These are phyloP conservation scores for Zosterops lateralis DNA, from an alignment of 2,113 vertebrate genomes.

Conservation along the genomic window DNA sequence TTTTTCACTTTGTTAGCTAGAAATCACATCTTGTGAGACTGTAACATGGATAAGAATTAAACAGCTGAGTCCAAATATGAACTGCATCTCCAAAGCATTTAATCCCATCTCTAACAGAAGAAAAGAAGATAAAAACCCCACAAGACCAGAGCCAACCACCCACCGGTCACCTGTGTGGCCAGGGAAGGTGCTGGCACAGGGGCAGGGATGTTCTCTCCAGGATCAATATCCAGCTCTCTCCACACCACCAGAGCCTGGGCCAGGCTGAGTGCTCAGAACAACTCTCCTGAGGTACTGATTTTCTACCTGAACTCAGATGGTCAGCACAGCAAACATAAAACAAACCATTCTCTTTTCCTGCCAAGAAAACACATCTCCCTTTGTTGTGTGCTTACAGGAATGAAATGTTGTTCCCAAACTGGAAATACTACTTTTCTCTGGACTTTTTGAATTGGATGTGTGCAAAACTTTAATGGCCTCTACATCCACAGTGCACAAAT, in stretches of 20 bases:
- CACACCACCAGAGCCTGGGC: background rate
- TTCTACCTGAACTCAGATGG: background rate
- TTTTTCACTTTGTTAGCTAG: too few relatives aligned
- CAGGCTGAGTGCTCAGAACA: background rate
- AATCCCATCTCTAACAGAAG: too few relatives aligned
- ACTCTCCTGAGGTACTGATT: background rate
- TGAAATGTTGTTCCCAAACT: background rate
- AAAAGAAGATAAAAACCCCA: too few relatives aligned
- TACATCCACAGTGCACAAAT: background rate
- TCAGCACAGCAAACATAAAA: background rate
- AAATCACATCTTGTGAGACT: too few relatives aligned
- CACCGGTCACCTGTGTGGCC: too few relatives aligned
- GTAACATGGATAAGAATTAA: too few relatives aligned
- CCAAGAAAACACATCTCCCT: background rate
- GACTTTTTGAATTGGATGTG: background rate
- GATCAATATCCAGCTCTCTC: too few relatives aligned
- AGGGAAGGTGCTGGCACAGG: background rate
- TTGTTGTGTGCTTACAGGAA: background rate
- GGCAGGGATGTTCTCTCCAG: background rate
- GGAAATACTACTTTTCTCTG: background rate
- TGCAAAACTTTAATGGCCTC: background rate
- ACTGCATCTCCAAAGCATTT: too few relatives aligned
- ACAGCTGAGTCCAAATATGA: too few relatives aligned
- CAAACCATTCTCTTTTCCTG: background rate
- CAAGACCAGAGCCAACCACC: background rate